Evolutionary conservation across 2,888 invertebrate genomes (phyloP).

Genomic region (Phengaris alcon): DNA sequence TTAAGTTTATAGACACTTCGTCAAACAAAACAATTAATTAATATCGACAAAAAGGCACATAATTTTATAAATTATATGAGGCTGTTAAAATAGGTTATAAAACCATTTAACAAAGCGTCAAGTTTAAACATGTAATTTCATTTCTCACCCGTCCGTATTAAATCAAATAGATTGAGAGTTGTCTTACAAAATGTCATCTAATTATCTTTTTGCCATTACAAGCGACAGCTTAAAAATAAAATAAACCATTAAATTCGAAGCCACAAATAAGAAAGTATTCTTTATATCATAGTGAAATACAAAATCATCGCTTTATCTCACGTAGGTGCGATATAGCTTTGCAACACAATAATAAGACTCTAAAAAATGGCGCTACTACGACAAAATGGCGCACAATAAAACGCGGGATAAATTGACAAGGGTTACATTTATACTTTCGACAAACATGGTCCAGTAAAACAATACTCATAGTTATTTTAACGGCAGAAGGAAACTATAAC

Average conservation of each 20-base stretch:
- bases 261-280: neutral
- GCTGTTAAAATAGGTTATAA: neutral
- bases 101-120: neutral
- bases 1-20: slow-evolving; percentile 2
- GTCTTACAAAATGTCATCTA: neutral
- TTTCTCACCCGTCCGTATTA: neutral
- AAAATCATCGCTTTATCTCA: neutral
- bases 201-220: neutral
- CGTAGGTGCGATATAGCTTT: slow-evolving; percentile 11
- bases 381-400: slow-evolving; percentile 28
- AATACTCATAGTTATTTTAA: slow-evolving; percentile 50
- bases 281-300: neutral
- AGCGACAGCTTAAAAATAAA: neutral
- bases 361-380: slow-evolving; percentile 23
- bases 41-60: neutral
- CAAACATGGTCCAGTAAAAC: slow-evolving; percentile 43
- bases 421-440: slow-evolving; percentile 36
- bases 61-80: too few species aligned
- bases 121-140: neutral
- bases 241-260: neutral
- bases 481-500: slow-evolving; percentile 48
- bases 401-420: slow-evolving; percentile 32
- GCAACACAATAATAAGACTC: slow-evolving; percentile 18
- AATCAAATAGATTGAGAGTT: neutral
- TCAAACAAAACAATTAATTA: slow-evolving; percentile 7